A percentile compares a stretch with the other conserved stretches of the same genome.
Conservation (phyloP, 2,888 invertebrate species). For the Piscicola geometra region DNA sequence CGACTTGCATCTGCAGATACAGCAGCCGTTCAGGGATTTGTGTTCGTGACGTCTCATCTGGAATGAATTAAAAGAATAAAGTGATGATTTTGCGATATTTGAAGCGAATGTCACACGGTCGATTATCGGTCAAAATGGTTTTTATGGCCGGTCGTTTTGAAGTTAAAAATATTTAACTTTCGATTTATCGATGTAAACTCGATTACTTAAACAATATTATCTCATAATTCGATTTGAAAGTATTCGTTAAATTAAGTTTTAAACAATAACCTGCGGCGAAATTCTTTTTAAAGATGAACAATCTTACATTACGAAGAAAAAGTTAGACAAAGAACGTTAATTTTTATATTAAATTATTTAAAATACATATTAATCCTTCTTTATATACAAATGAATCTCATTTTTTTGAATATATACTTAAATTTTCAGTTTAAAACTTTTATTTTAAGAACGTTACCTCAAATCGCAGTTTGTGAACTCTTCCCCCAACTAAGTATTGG, state of each 20-base stretch:
- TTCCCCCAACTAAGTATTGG: too few relatives aligned
- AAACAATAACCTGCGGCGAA: constrained; percentile 1
- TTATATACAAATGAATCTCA: too few relatives aligned
- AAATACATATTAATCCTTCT: too few relatives aligned
- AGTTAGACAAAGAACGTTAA: not conserved
- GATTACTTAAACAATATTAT: not conserved
- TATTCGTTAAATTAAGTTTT: not conserved
- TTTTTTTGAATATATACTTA: too few relatives aligned
- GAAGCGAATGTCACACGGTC: not conserved
- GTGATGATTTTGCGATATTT: not conserved
- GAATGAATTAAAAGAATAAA: not conserved
- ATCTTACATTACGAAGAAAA: constrained; percentile 10
- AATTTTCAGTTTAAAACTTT: too few relatives aligned
- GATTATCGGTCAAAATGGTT: not conserved
- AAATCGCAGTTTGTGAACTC: too few relatives aligned
- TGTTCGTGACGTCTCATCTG: constrained; percentile 31
- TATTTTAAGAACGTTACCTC: too few relatives aligned
- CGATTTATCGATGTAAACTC: not conserved
- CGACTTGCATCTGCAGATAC: constrained; percentile 80
- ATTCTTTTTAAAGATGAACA: constrained; percentile 1
- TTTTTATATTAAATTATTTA: too few relatives aligned
- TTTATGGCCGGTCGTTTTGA: not conserved
- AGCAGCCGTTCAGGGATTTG: constrained; percentile 67
- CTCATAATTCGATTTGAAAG: not conserved
- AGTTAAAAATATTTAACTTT: not conserved